A percentile compares a stretch with the other conserved stretches of the same genome.
Evolutionary conservation across 2,113 vertebrate species (phyloP).

Genomic region (Glaucomys volans): DNA sequence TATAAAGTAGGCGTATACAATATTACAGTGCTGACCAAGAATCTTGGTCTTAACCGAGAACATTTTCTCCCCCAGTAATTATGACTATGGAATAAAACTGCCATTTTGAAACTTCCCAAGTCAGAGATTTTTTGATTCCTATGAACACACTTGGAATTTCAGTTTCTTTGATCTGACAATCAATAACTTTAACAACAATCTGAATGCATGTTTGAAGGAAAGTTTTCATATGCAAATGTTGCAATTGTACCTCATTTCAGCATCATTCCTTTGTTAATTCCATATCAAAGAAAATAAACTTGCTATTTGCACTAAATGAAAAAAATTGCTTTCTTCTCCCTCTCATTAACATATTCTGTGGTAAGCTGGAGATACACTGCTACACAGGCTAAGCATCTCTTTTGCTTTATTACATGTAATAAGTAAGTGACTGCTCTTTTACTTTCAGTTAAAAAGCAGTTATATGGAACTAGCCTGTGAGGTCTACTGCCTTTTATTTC

Average conservation of each 20-base stretch:
- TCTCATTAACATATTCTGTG: conserved; percentile 57
- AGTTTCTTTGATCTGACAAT: conserved; percentile 65
- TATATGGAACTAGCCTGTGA: conserved; percentile 78
- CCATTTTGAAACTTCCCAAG: conserved; percentile 46
- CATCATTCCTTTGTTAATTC: conserved; percentile 79
- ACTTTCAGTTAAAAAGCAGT: conserved; percentile 81
- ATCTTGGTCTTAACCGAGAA: background rate
- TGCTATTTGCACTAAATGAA: conserved; percentile 73
- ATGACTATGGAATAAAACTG: conserved; percentile 28
- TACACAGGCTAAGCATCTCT: conserved; percentile 43
- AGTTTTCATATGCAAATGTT: conserved; percentile 46
- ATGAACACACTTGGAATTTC: conserved; percentile 23
- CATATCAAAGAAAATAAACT: conserved; percentile 78
- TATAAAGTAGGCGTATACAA: background rate
- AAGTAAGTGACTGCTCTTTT: conserved; percentile 69
- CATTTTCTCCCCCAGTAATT: background rate
- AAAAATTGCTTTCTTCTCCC: conserved; percentile 50
- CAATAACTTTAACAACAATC: conserved; percentile 50
- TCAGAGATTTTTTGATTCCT: conserved; percentile 2
- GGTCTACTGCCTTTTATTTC: conserved; percentile 85
- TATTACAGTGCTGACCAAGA: background rate
- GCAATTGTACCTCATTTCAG: conserved; percentile 28
- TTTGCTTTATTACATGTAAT: conserved; percentile 81
- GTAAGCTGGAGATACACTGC: conserved; percentile 9
- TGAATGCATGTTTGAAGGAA: conserved; percentile 44